Conservation (phyloP, 1,140 invertebrate species). For the Andrena cerasifolii region DNA sequence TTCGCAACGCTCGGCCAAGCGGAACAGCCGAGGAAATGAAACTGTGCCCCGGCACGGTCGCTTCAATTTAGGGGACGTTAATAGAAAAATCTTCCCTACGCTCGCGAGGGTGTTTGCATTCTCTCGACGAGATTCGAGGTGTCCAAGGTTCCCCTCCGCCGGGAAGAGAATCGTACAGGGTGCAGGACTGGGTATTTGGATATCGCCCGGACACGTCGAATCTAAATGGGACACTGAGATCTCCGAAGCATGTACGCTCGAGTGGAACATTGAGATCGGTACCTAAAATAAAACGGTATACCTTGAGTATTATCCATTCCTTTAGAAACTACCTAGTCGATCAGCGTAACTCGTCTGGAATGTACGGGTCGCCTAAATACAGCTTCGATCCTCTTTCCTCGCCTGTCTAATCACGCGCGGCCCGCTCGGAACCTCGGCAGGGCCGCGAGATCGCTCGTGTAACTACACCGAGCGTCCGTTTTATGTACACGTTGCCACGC, state of each 20-base stretch:
- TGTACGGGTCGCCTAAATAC: conserved; percentile 44
- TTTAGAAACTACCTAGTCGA: conserved; percentile 62
- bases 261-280: conserved; percentile 75
- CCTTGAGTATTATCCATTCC: conserved; percentile 72
- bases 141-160: background rate
- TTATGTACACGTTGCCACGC: conserved; percentile 23
- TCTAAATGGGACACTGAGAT: conserved; percentile 49
- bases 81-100: conserved; percentile 54
- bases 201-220: conserved; percentile 34
- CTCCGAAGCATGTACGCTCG: conserved; percentile 45
- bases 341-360: conserved; percentile 36
- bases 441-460: background rate
- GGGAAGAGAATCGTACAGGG: background rate
- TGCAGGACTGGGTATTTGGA: background rate
- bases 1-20: conserved; percentile 26
- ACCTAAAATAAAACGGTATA: conserved; percentile 76
- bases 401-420: conserved; percentile 24
- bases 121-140: conserved; percentile 36
- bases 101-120: background rate
- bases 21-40: conserved; percentile 22
- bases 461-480: conserved; percentile 14
- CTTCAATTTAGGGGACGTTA: conserved; percentile 30
- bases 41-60: background rate
- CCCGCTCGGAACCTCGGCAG: conserved; percentile 41
- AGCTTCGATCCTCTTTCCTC: background rate